phyloP scores from a whole-genome alignment of 2,797 vertebrate genomes.

The Cephalopachus bancanus region DNA sequence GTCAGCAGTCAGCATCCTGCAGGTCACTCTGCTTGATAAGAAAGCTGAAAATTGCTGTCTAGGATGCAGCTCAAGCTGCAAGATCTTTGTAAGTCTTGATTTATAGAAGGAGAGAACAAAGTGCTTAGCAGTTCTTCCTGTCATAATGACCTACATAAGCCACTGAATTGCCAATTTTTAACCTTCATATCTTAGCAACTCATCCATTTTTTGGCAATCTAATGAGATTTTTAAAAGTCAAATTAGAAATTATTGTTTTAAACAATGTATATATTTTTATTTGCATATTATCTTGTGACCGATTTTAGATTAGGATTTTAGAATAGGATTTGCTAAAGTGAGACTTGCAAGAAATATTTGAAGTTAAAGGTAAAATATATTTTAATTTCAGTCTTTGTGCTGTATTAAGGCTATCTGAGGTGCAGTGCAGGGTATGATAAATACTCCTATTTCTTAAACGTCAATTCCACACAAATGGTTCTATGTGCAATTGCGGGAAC shows the following conservation, averaged over 20 bases:
- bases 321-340: background rate
- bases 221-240: slow-evolving; percentile 2
- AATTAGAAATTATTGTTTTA: slow-evolving; percentile 60
- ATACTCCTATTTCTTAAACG: background rate
- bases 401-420: background rate
- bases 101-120: slow-evolving; percentile 58
- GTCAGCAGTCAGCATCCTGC: background rate
- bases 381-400: background rate
- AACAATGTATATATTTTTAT: background rate
- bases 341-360: background rate
- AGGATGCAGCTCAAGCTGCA: background rate
- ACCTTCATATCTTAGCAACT: slow-evolving; percentile 49
- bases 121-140: slow-evolving; percentile 48
- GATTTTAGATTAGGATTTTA: background rate
- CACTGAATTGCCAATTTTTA: slow-evolving; percentile 10
- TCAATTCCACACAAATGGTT: background rate
- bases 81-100: slow-evolving; percentile 63
- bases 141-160: slow-evolving; percentile 42
- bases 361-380: slow-evolving; percentile 6
- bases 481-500: background rate
- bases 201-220: slow-evolving; percentile 11
- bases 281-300: background rate
- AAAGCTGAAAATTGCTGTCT: slow-evolving; percentile 80
- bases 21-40: slow-evolving; percentile 60
- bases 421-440: background rate